Evolutionary conservation across 2,888 invertebrate species (phyloP), one percentile per base, ranked within the genome.

Genomic region (Prosapia bicincta): DNA sequence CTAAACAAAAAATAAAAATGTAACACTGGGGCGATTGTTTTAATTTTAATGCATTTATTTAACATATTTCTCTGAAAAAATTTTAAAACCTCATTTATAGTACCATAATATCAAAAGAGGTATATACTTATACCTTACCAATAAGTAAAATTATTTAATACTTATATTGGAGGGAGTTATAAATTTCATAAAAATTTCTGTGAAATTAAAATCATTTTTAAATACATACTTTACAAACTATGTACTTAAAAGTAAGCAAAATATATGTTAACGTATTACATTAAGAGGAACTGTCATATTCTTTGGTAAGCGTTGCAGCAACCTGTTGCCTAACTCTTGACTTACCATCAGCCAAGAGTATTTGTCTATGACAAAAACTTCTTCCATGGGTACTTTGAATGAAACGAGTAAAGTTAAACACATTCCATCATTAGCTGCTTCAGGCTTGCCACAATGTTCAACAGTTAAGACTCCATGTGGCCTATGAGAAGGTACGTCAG

Each of bases 301-400:
- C 83, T 92, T 93, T 69, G 90, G 90, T 78, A 95, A 88, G 80
- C 92, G 88, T 24, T 88, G 85, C 15, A 93, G 86, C 72, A 96
- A 84, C 79, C 87, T 87, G 77, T 91, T 91, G 71, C 93, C 92
- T 38, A 93, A 85, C 66, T 90, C 89, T 81, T 88, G 87, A 28
- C 91, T 88, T 66, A 95, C 85, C 85, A 96, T 95, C 81, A 95
- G 92, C 97, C 96, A 97, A 15, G 92, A 91, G 86, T 94, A 96
- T 85, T 96, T 96, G 76, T 95, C 94, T 82, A 93, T 93, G 3
- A 95, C 89, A 10, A 93, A 90, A 0, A 95, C 94, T 83, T 96
- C 94, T 86, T 97, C 96, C 28, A 97, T 86, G 0, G 96, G 93
- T 32, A 93, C 90, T 79, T 94, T 88, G 83, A 96, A 95, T 0